Evolutionary conservation across 2,113 vertebrate genomes (phyloP), one percentile per base, ranked within the genome.

Genomic region (Apus apus): DNA sequence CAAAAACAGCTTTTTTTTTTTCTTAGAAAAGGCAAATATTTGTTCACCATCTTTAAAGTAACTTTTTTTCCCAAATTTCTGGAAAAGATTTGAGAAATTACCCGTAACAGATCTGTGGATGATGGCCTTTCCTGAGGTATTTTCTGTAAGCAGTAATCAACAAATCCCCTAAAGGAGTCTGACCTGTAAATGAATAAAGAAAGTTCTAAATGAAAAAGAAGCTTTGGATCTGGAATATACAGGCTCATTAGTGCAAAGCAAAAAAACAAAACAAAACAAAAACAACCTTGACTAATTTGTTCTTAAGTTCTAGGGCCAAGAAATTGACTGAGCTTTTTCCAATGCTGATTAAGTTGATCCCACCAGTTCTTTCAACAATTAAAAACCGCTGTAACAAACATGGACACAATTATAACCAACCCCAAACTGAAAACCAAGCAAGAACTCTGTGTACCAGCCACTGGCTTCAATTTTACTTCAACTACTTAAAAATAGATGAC

Each of bases 141-240:
- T 98, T 99, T 99, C 98, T 99, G 99, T 98, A 99, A 99, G 99
- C 99, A 99, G 98, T 99, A 99, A 98, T 99, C 99, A 93, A 99
- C 99, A 95, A 99, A 99, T 98, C 98, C 99, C 97, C 99, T 98
- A 97, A 99, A 99, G 94, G 98, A 98, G 76, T 99, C 98, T 83
- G 99, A 98, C 99, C 99, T 99, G 96, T 68, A 91, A 80, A 89
- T 81, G 96, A 11, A 80, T 38, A 51, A 54, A 67, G 46, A 34
- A 84, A 34, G 40, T 92, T 43, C 5, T 53, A 72, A 84, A 82
- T 83, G 6, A 43, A 89, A 90, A 94, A 93, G 23, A 16, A 70
- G 79, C 83, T 96, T 68, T 79, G 25, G 34, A 51, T 62, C 34
- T 61, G 14, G 20, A 68, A 65, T 22, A 70, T 2, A 60, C 26